Evolutionary conservation across 2,113 vertebrate genomes (phyloP), one percentile per base, ranked within the genome.

Genomic region (Cheilinus undulatus): DNA sequence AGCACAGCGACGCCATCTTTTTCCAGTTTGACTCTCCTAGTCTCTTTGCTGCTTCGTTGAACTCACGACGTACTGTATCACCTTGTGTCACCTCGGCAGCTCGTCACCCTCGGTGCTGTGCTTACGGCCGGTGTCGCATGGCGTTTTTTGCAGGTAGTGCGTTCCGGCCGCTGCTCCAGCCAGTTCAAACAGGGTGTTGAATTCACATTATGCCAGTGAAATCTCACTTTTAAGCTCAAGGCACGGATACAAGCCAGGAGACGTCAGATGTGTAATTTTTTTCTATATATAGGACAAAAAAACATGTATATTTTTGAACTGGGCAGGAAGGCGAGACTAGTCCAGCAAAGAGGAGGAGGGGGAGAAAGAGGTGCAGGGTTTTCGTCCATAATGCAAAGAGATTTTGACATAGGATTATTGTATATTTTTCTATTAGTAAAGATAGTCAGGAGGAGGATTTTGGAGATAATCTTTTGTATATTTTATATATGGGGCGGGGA

Each of bases 381-480:
- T 80, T 83, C 67, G 63, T 83, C 77, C 84, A 82, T 59, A 82
- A 68, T 26, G 73, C 81, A 86, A 82, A 82, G 87, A 91, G 89
- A 93, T 92, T 93, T 92, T 91, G 90, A 92, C 84, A 92, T 84
- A 93, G 89, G 88, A 91, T 88, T 90, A 86, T 77, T 93, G 92
- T 94, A 92, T 94, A 94, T 94, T 94, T 94, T 94, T 94, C 91
- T 94, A 94, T 91, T 89, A 88, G 87, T 84, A 85, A 83, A 90
- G 75, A 73, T 79, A 88, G 86, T 59, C 50, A 42, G 71, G 78
- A 76, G 83, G 79, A 74, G 80, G 88, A 90, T 91, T 94, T 93
- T 93, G 89, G 91, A 92, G 88, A 90, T 89, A 86, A 89, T 90
- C 83, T 92, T 92, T 93, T 94, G 89, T 94, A 92, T 93, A 92